These are phyloP conservation scores for Atethmia centrago DNA, from an alignment of 2,888 invertebrate genomes.

Conservation along the genomic window DNA sequence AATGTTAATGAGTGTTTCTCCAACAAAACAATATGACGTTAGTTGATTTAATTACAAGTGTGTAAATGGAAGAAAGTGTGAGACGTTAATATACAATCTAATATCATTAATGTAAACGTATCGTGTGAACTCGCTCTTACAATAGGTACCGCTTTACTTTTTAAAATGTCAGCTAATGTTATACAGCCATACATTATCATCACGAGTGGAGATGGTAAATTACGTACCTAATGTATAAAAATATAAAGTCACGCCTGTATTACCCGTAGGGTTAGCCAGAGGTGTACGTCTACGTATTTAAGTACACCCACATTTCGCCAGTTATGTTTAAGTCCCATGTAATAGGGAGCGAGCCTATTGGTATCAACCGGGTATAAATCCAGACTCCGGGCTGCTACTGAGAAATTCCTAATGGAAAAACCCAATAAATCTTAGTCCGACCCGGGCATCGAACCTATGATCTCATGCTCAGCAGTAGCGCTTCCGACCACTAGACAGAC, in stretches of 20 bases:
- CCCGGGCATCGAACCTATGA: too few species aligned
- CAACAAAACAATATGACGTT: constrained; percentile 59
- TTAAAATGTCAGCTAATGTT: constrained; percentile 42
- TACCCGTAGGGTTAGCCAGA: not conserved
- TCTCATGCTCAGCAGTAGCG: not conserved
- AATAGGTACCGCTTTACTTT: constrained; percentile 44
- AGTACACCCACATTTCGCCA: not conserved
- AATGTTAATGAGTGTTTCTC: constrained; percentile 46
- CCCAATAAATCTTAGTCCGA: not conserved
- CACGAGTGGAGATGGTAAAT: constrained; percentile 28
- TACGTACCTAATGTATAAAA: not conserved
- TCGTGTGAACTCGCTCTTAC: constrained; percentile 56
- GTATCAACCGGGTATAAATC: too few species aligned
- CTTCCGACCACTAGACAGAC: not conserved
- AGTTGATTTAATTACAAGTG: constrained; percentile 61
- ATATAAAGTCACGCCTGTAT: not conserved
- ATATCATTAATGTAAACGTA: constrained; percentile 63
- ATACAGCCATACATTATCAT: constrained; percentile 27
- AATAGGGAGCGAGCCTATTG: not conserved
- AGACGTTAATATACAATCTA: constrained; percentile 66
- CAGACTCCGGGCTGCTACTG: not conserved
- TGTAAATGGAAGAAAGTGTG: constrained; percentile 74
- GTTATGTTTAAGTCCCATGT: not conserved
- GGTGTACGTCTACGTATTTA: not conserved
- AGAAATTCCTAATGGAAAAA: not conserved